Conservation (phyloP, 1,140 invertebrate genomes). For the Platyscapa corneri region DNA sequence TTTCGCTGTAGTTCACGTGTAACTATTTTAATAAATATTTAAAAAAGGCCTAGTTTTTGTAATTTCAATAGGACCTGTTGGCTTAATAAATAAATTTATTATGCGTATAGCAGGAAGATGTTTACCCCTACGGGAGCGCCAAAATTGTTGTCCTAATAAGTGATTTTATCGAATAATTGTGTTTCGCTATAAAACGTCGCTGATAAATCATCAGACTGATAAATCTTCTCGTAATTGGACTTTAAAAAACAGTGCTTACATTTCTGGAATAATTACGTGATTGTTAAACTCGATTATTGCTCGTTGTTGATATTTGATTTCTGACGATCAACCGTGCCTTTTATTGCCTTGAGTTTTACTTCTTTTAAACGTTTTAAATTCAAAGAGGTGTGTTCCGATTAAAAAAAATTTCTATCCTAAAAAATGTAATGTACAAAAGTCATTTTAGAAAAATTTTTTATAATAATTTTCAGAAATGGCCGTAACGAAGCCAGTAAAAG, state of each 20-base stretch:
- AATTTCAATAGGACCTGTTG: not conserved
- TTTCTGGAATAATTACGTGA: not conserved
- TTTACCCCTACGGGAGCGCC: not conserved
- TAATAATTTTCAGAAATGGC: no score
- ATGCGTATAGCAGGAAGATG: not conserved
- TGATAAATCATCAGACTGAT: not conserved
- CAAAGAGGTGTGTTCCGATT: no score
- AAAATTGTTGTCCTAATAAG: not conserved
- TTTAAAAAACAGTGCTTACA: not conserved
- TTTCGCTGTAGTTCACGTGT: not conserved
- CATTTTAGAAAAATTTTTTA: no score
- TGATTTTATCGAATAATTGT: conserved; percentile 14
- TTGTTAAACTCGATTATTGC: not conserved
- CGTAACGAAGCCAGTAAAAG: no score
- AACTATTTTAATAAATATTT: conserved; percentile 22
- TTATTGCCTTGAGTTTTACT: no score
- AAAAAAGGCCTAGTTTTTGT: not conserved
- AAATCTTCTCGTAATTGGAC: not conserved
- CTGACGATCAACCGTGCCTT: no score
- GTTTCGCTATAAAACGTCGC: not conserved
- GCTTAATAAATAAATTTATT: not conserved
- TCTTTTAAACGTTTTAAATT: no score
- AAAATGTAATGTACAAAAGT: no score
- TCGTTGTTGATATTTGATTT: no score
- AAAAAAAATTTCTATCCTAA: no score